Evolutionary conservation across 2,888 invertebrate genomes (phyloP).

Genomic region (Omphaloscelis lunosa): DNA sequence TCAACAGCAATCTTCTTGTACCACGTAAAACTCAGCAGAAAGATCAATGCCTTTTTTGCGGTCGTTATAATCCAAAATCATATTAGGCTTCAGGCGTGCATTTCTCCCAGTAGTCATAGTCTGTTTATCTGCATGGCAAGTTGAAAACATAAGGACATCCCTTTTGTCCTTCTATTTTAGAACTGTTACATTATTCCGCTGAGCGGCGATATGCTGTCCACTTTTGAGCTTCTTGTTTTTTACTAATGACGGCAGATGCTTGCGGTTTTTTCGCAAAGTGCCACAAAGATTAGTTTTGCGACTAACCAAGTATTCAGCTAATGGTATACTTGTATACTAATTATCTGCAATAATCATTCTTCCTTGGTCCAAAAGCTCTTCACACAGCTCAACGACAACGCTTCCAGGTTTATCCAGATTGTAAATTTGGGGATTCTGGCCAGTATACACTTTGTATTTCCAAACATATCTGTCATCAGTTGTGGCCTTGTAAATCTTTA

Average conservation of each 20-base stretch:
- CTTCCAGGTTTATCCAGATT: constrained; percentile 51
- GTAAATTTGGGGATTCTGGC: constrained; percentile 32
- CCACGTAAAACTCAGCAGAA: constrained; percentile 37
- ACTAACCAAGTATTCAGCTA: constrained; percentile 45
- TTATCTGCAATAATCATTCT: constrained; percentile 55
- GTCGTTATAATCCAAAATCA: constrained; percentile 45
- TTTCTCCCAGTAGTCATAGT: constrained; percentile 30
- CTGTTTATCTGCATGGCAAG: constrained; percentile 46
- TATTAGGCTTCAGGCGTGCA: constrained; percentile 32
- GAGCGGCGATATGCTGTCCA: constrained; percentile 50
- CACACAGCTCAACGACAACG: constrained; percentile 48
- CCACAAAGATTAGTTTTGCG: constrained; percentile 50
- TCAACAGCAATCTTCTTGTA: constrained; percentile 45
- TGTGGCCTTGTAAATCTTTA: constrained; percentile 57
- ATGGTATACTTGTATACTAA: constrained; percentile 55
- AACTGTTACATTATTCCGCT: constrained; percentile 51
- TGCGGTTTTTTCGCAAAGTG: constrained; percentile 45
- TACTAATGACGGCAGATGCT: constrained; percentile 51
- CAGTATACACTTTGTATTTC: constrained; percentile 50
- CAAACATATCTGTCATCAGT: constrained; percentile 44
- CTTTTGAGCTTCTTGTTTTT: constrained; percentile 46
- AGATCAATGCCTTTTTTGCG: constrained; percentile 47
- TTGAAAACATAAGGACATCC: constrained; percentile 57
- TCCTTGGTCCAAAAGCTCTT: constrained; percentile 49
- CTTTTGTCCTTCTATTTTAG: constrained; percentile 62